Evolutionary conservation across 2,113 vertebrate genomes (phyloP).

Genomic region (chimpanzee (Pan troglodytes)): NHGRI_mPanTro3-v2.1_pri NC_072415.2:82438001-82438500

Average conservation of each 20-base stretch:
- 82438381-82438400: not conserved
- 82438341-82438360: not conserved
- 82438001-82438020: not conserved
- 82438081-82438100: not conserved
- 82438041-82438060: not conserved
- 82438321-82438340: not conserved
- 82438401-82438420: rapidly evolving
- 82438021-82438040: not conserved
- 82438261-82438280: not conserved
- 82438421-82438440: not conserved
- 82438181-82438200: not conserved
- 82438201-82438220: not conserved
- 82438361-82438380: not conserved
- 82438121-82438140: not conserved
- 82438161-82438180: not conserved
- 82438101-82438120: not conserved
- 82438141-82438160: not conserved
- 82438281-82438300: not conserved
- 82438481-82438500: not conserved
- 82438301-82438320: not conserved
- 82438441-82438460: not conserved
- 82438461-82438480: not conserved
- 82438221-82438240: no score
- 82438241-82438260: not conserved
- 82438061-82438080: not conserved